Evolutionary conservation across 2,888 invertebrate genomes (phyloP), one percentile per base, ranked within the genome.

Genomic region (Dasypolia templi): DNA sequence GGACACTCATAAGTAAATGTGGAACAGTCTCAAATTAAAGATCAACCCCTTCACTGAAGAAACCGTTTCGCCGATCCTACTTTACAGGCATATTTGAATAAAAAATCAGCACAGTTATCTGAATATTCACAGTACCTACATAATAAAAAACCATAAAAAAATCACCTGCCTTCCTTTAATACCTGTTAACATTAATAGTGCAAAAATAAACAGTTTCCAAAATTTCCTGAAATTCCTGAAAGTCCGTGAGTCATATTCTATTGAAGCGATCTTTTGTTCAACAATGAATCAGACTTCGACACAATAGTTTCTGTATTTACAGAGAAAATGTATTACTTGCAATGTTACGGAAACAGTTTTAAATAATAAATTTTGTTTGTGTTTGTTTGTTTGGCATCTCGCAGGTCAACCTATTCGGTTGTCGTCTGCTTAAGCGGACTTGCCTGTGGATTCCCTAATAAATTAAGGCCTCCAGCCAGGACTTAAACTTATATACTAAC

Each of bases 221-320:
- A 51, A 76, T 59, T 76, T 39, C 59, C 69, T 76, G 44, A 53
- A 68, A 59, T 29, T 44, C 19, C 32, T n/a, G n/a, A 53, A 9
- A 17, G 29, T 39, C 3, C 14, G 0, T 46, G 67, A 76, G 35
- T 76, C 51, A 75, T 46, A 68, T 51, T 44, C n/a, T 39, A 46
- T n/a, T 46, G n/a, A 17, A 75, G 39, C 14, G 3, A 29, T 14
- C 26, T 75, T 75, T 75, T 75, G 75, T 75, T 58, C n/a, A 29
- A 19, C 22, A 26, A 56, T 74, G 56, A 74, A 49, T 58, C 56
- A 75, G 42, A 26, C 49, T 58, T 26, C 3, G 17, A 75, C 49
- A 75, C 75, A 75, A 67, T 75, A 32, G 56, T 22, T 35, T 49
- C 22, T 44, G 56, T 58, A 19, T 35, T 12, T 11, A 42, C 49